Conservation (phyloP, 2,888 invertebrate species). For the Papilio demoleus region DNA sequence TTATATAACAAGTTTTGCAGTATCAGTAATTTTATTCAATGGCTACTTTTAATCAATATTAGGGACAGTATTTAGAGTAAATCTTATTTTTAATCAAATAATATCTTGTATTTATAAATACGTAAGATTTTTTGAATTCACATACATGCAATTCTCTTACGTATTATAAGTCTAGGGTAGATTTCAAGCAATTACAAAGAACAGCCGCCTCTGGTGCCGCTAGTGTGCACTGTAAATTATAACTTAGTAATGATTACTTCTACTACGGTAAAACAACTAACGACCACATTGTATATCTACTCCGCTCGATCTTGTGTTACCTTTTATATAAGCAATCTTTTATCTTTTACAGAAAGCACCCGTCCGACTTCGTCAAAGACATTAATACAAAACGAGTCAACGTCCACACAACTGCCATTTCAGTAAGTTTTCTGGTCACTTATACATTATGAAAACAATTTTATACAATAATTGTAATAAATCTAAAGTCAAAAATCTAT, state of each 20-base stretch:
- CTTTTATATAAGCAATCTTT: not conserved
- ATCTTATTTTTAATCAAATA: no score
- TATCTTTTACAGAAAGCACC: conserved; percentile 35
- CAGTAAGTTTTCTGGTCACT: conserved; percentile 55
- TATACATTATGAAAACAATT: no score
- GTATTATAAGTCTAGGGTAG: not conserved
- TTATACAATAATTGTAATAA: no score
- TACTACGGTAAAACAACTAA: conserved; percentile 21
- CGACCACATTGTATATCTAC: not conserved
- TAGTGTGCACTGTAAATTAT: not conserved
- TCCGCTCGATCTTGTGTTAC: not conserved
- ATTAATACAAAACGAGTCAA: conserved; percentile 24
- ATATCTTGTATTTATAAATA: no score
- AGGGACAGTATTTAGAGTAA: not conserved
- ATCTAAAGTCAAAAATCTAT: no score
- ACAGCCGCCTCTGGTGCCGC: not conserved
- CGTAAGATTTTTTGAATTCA: no score
- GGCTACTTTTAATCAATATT: not conserved
- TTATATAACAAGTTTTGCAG: not conserved
- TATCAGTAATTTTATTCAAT: not conserved
- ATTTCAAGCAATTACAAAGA: not conserved
- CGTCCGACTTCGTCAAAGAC: conserved; percentile 33
- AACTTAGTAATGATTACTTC: conserved; percentile 22
- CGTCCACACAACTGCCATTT: conserved; percentile 52
- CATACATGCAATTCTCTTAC: not conserved